Conservation (phyloP, 2,888 invertebrate genomes). For the Apocheima hispidaria region DNA sequence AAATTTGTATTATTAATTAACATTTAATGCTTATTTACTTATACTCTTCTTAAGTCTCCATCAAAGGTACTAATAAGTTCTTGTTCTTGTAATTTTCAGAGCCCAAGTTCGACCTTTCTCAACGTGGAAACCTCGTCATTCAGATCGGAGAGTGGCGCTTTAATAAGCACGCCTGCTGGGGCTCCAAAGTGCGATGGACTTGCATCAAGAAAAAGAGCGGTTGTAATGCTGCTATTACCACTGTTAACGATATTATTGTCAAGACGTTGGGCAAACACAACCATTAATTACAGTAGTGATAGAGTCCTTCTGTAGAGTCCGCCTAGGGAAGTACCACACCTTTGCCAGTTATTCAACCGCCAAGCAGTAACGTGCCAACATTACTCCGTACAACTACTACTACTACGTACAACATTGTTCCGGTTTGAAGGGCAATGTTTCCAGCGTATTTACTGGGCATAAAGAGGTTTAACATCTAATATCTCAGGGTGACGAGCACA, state of each 20-base stretch:
- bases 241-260: constrained; percentile 77
- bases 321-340: too few species aligned
- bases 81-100: constrained; percentile 66
- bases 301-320: too few species aligned
- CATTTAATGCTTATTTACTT: neutral
- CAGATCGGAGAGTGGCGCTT: constrained; percentile 81
- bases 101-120: constrained; percentile 76
- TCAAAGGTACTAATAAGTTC: constrained; percentile 13
- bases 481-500: too few species aligned
- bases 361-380: too few species aligned
- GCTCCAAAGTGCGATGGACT: constrained; percentile 79
- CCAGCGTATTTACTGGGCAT: too few species aligned
- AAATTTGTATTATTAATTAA: too few species aligned
- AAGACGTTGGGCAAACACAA: constrained; percentile 79
- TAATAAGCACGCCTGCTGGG: constrained; percentile 80
- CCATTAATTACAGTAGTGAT: constrained; percentile 66
- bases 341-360: too few species aligned
- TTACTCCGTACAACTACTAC: too few species aligned
- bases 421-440: too few species aligned
- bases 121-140: constrained; percentile 77
- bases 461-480: too few species aligned
- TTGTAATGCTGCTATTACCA: constrained; percentile 77
- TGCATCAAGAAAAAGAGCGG: constrained; percentile 81
- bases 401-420: too few species aligned
- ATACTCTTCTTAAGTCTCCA: neutral